Evolutionary conservation across 2,888 invertebrate genomes (phyloP), one percentile per base, ranked within the genome.

Genomic region (Melanostoma scalare): DNA sequence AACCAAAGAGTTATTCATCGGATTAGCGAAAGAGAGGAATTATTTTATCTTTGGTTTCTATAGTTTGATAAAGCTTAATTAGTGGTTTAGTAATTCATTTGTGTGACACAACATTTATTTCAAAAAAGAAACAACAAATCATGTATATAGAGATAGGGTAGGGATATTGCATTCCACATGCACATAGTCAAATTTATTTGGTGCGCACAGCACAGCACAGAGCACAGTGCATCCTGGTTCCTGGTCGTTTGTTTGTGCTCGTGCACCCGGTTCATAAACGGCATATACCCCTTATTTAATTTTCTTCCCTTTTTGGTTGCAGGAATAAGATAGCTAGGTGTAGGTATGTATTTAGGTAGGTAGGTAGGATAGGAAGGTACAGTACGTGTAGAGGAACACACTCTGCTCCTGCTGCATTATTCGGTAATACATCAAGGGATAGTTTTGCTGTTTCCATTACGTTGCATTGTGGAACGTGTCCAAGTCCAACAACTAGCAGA

Each of bases 381-480:
- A 52, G 31, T 3, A 6, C 1, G 31, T 30, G 63, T 20, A 20
- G 20, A 20, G 20, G 20, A 20, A 20, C 46, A 36, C 63, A 40
- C 53, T 68, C 67, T 73, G 67, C 63, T 60, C 71, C 69, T 58
- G 48, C 58, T 40, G 40, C 50, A 60, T 52, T 61, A 50, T 52
- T 72, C 50, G 63, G 63, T 63, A 63, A 63, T 63, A 63, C 63
- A 63, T 63, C 63, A 63, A 63, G 63, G 50, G 50, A 63, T 63
- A 63, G 63, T 63, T 63, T 71, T 76, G 67, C 81, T 78, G 69
- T 63, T 63, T 63, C 77, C 78, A 73, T 78, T 78, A 71, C 74
- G 55, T 79, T 74, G 69, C 74, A 50, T 77, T 84, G 84, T 84
- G 84, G 84, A 84, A 84, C 84, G 78, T 84, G 82, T 84, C 78